These are phyloP conservation scores for Pseudeuparius sepicola DNA, from an alignment of 2,888 invertebrate species.

Conservation along the genomic window DNA sequence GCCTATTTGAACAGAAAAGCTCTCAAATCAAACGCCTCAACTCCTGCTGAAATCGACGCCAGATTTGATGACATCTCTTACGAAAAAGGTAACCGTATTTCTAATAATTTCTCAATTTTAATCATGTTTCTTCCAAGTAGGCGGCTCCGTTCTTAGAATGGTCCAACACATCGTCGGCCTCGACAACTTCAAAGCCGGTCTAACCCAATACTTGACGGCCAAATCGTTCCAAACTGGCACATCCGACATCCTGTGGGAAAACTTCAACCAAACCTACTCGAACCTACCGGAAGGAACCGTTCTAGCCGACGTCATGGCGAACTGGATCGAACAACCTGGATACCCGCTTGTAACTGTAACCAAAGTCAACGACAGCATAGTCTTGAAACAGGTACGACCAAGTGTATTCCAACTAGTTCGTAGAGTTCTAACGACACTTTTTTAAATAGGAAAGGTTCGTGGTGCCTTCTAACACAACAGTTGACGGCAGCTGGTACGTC, in stretches of 20 bases:
- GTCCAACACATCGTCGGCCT: conserved; percentile 23
- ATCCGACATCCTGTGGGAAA: conserved; percentile 39
- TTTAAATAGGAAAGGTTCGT: conserved; percentile 23
- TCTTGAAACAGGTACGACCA: conserved; percentile 16
- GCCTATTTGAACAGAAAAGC: conserved; percentile 28
- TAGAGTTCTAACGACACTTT: too few species aligned
- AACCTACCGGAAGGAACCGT: conserved; percentile 11
- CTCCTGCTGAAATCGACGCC: conserved; percentile 42
- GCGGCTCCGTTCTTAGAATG: conserved; percentile 26
- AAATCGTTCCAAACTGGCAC: conserved; percentile 37
- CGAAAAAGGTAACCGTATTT: conserved; percentile 48
- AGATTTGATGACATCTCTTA: conserved; percentile 54
- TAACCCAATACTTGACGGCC: conserved; percentile 19
- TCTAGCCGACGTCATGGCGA: conserved; percentile 19
- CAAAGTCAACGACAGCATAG: conserved; percentile 3
- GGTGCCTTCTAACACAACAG: too few species aligned
- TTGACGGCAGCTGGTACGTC: conserved; percentile 40
- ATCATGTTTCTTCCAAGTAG: conserved; percentile 18
- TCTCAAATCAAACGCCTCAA: conserved; percentile 44
- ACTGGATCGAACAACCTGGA: conserved; percentile 20
- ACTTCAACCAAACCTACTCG: too few species aligned
- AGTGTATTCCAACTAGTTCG: too few species aligned
- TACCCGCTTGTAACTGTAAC: conserved; percentile 20
- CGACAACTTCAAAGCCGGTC: conserved; percentile 20
- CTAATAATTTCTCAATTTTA: too few species aligned